Conservation (phyloP, 2,888 invertebrate species). For the Caenorhabditis sp. region DNA sequence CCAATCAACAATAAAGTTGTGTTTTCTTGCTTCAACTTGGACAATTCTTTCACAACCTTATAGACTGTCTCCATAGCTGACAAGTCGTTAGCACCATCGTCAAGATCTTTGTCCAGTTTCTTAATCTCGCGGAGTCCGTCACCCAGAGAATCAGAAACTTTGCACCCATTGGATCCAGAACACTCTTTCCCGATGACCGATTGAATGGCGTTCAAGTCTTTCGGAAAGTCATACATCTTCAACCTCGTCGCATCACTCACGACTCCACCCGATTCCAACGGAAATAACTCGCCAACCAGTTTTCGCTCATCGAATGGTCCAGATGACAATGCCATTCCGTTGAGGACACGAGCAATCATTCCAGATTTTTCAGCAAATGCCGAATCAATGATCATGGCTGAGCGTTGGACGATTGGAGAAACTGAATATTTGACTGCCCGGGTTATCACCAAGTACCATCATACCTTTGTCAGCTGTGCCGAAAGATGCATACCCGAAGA, state of each 20-base stretch:
- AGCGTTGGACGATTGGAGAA: neutral
- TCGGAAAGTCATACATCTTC: neutral
- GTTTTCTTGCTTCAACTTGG: no score
- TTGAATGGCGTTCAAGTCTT: neutral
- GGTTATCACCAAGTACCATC: no score
- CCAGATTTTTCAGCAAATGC: neutral
- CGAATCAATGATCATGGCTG: neutral
- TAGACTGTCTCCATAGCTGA: no score
- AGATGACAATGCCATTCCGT: slow-evolving; percentile 1
- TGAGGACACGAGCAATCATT: neutral
- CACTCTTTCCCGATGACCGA: slow-evolving; percentile 4
- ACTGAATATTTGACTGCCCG: neutral
- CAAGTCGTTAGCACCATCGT: no score
- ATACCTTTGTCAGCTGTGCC: no score
- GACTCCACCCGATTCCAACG: neutral
- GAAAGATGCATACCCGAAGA: no score
- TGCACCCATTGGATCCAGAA: neutral
- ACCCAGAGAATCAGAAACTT: no score
- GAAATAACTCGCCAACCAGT: slow-evolving; percentile 1
- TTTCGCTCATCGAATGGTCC: neutral
- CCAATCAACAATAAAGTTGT: no score
- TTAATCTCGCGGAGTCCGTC: no score
- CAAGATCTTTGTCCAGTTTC: no score
- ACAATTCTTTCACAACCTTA: no score
- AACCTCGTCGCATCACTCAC: neutral